These are phyloP conservation scores for Cecidostiba fungosa DNA, from an alignment of 2,888 invertebrate species.

Conservation along the genomic window DNA sequence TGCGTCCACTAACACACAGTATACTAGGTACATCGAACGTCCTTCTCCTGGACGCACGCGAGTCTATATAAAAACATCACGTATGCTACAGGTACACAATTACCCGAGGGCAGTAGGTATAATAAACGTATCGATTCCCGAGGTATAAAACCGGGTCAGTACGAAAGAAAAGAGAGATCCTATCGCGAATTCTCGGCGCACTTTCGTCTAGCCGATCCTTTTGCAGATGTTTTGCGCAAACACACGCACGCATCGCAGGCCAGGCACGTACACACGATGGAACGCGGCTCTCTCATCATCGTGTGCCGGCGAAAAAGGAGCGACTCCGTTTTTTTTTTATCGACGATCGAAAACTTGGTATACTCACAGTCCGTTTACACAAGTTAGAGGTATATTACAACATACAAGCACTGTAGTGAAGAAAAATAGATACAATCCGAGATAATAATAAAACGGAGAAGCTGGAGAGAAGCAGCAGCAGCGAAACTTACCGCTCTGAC, in stretches of 20 bases:
- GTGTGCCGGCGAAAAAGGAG: not conserved
- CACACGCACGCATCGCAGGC: not conserved
- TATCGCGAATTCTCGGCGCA: constrained; percentile 39
- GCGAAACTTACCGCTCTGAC: constrained; percentile 61
- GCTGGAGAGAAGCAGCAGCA: not conserved
- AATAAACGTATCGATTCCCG: not conserved
- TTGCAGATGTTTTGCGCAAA: not conserved
- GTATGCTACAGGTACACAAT: not conserved
- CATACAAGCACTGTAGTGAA: not conserved
- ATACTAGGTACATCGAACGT: not conserved
- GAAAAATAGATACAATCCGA: not conserved
- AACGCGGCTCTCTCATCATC: too few species aligned
- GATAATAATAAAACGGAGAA: not conserved
- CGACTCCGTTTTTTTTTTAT: constrained; percentile 5
- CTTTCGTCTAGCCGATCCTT: constrained; percentile 2
- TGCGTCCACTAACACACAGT: not conserved
- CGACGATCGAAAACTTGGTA: not conserved
- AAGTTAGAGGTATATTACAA: too few species aligned
- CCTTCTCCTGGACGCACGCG: not conserved
- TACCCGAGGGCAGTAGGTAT: constrained; percentile 1
- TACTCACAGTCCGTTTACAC: not conserved
- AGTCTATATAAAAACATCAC: constrained; percentile 3
- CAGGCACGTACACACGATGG: not conserved
- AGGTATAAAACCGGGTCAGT: not conserved
- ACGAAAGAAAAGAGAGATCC: not conserved